Base-by-base conservation (phyloP, 2,888 invertebrate species). In the Dryocosmus kuriphilus region DNA sequence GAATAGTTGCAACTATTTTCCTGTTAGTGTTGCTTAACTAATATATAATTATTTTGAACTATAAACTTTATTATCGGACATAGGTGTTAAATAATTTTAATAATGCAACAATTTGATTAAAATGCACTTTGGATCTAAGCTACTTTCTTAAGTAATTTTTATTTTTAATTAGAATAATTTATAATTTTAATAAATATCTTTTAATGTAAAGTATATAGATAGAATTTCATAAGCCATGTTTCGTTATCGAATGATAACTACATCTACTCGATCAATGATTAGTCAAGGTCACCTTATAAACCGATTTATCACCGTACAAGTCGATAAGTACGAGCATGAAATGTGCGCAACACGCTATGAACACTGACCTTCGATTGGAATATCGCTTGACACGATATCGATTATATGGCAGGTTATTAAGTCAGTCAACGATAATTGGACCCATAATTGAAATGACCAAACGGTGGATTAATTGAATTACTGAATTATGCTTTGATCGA, bases 291-390 rank as follows among this genome's bases (percentile, higher is more conserved):
- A 51, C 30, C 46, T 19, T 71, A 67, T 71, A 51, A 71, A 71
- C 71, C 51, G n/a, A 32, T 71, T 71, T 51, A 71, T 71, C 51
- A 71, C 71, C 51, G 51, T n/a, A n/a, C 30, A 51, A 51, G 51
- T 51, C 51, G 71, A 71, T 71, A 71, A 71, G n/a, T 71, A 32
- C 71, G 27, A 71, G n/a, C 51, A 32, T 71, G 30, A 71, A 71
- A 71, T 51, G 51, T 30, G 71, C 71, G 5, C 51, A 27, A 71
- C 51, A 71, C 11, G 30, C 51, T 11, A 71, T 71, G 30, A 71
- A 71, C 46, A 41, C 14, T 80, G 83, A 81, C 86, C 84, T 86
- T 86, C 84, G 81, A 63, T 75, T 77, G 79, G 78, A 78, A 81
- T 84, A 73, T 85, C 61, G 76, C 79, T 84, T 55, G 79, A 81